Base-by-base conservation (phyloP, 1,140 invertebrate genomes). In the Lasioglossum baleicum region DNA sequence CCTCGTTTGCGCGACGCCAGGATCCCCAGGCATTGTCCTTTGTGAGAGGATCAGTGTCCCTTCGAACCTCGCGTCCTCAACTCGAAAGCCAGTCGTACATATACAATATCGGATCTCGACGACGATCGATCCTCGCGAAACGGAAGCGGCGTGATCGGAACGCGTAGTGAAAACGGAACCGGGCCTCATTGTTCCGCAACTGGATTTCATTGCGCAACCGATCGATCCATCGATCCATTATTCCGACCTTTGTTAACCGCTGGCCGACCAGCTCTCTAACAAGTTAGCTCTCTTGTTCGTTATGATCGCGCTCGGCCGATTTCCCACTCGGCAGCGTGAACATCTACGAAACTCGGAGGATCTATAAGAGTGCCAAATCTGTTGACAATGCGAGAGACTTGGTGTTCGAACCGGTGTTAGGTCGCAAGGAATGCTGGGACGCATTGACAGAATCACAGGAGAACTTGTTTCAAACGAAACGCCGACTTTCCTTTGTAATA, bases 1-100 rank as follows among this genome's bases (percentile, higher is more conserved):
- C 77, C 83, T 77, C 73, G 53, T 74, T 81, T 60, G 26, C 48
- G 17, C 56, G 35, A 44, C 35, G 58, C 11, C 77, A 83, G 68
- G 72, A 86, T 71, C 53, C 51, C 51, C 65, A 48, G 44, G 65
- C 65, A 48, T 70, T 60, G n/a, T 64, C 31, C 51, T 56, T 75
- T 51, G 44, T 53, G 20, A 83, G 2, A 11, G 64, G 42, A 42
- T 51, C 65, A 2, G 42, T 48, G 65, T 26, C n/a, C n/a, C n/a
- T n/a, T 48, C 61, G 61, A 15, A 17, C 61, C 4, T 11, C 3
- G 8, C 44, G 44, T 48, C 44, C 10, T 13, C 44, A 10, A 11
- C 44, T 10, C 2, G 13, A 48, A 10, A 13, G 8, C 44, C 44
- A 10, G 11, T 11, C n/a, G 20, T 20, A 1, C 22, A 2, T 4